phyloP scores from a whole-genome alignment of 2,113 vertebrate species.

The Helogale parvula region DNA sequence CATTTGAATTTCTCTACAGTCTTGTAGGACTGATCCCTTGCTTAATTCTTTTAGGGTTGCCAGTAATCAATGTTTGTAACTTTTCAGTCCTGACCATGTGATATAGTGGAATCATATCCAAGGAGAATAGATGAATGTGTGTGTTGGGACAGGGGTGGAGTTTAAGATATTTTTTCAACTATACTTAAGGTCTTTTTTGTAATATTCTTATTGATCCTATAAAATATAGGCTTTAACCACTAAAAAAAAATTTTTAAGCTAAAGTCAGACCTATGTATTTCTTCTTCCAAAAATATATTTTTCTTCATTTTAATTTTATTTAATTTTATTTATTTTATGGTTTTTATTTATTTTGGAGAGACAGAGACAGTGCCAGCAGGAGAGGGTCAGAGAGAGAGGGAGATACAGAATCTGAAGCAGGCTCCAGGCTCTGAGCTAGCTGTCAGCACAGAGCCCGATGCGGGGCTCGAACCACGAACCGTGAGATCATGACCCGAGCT shows the following conservation, averaged over 20 bases:
- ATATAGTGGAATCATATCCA: not conserved
- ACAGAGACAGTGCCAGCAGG: too few relatives aligned
- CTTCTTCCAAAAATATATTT: not conserved
- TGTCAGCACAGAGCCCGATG: too few relatives aligned
- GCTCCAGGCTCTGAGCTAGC: too few relatives aligned
- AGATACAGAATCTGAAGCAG: too few relatives aligned
- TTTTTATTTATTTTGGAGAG: too few relatives aligned
- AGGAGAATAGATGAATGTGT: not conserved
- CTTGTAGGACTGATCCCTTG: not conserved
- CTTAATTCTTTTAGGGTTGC: not conserved
- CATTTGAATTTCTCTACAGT: not conserved
- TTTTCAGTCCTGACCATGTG: not conserved
- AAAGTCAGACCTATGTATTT: not conserved
- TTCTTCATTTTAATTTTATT: too few relatives aligned
- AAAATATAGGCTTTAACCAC: not conserved
- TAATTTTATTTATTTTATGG: too few relatives aligned
- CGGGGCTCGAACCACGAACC: too few relatives aligned
- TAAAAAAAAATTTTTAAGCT: not conserved
- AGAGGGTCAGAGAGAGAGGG: too few relatives aligned
- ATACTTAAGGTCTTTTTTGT: not conserved
- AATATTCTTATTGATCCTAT: constrained; percentile 5
- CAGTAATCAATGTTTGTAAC: not conserved
- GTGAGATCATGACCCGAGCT: too few relatives aligned
- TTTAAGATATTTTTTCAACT: not conserved
- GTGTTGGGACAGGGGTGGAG: not conserved